Base-by-base conservation (phyloP, 2,113 vertebrate genomes). In the Cromileptes altivelis region DNA sequence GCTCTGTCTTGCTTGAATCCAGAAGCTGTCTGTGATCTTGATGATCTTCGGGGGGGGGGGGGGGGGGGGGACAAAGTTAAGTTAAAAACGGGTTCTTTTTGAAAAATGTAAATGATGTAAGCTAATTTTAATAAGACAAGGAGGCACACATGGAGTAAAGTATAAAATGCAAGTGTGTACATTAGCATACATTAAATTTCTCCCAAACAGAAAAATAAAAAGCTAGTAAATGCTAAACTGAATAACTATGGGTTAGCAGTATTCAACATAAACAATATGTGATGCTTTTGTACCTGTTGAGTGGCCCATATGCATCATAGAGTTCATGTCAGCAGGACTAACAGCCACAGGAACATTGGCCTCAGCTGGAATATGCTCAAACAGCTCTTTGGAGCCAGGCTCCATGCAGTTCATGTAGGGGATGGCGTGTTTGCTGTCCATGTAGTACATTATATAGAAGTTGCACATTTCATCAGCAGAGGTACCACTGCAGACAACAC, bases 391-490 rank as follows among this genome's bases (percentile, higher is more conserved):
- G 57, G 94, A 95, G 61, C 96, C 94, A 0, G 95, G 94, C 61
- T 97, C 95, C 79, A 96, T 96, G 85, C 98, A 99, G 70, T 92
- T 97, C 97, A 97, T 98, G 80, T 96, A 99, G 1, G 98, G 97
- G 45, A 95, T 82, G 9, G 96, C 96, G 57, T 97, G 95, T 76
- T 94, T 96, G 85, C 96, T 97, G 81, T 99, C 98, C 97, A 99
- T 99, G 89, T 99, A 99, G 93, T 99, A 99, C 98, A 99, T 99
- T 60, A 99, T 96, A 77, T 99, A 99, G 87, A 99, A 97, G 91
- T 99, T 99, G 92, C 98, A 99, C 98, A 99, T 99, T 93, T 99
- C 98, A 88, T 99, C 98, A 76, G 87, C 95, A 21, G 98, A 96
- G 55, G 98, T 98, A 52, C 97, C 96, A 11, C 98, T 99, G 94